Conservation (phyloP, 2,113 vertebrate species). For the Passer domesticus region DNA sequence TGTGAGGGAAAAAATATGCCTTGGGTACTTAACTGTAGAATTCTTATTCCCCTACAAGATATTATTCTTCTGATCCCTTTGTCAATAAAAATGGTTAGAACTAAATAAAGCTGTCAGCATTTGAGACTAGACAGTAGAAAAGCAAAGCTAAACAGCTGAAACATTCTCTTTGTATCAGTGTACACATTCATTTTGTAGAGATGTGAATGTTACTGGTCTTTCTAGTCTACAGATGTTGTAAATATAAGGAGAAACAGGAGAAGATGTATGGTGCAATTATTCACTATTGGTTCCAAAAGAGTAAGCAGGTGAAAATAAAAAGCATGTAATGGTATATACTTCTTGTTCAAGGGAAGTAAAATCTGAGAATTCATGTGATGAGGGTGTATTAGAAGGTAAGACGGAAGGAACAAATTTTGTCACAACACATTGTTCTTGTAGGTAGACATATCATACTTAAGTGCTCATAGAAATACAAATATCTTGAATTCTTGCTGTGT, state of each 20-base stretch:
- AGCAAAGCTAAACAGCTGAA: not conserved
- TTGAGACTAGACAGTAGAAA: not conserved
- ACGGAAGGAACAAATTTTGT: not conserved
- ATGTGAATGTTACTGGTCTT: not conserved
- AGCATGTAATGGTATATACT: not conserved
- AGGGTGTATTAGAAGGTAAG: not conserved
- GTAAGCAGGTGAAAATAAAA: not conserved
- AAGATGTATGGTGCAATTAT: not conserved
- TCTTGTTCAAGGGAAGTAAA: not conserved
- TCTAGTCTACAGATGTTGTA: not conserved
- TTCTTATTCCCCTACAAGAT: not conserved
- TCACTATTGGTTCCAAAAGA: not conserved
- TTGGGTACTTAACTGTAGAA: not conserved
- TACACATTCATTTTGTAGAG: not conserved
- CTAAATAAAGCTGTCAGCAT: constrained; percentile 19
- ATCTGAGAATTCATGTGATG: not conserved
- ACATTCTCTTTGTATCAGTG: not conserved
- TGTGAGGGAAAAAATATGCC: fast-evolving
- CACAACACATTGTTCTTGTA: fast-evolving
- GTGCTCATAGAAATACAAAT: not conserved
- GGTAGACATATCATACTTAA: not conserved
- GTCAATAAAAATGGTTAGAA: not conserved
- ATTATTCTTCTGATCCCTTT: not conserved
- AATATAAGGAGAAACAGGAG: not conserved
- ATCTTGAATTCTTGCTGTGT: not conserved